Base-by-base conservation (phyloP, 35 echinoderm and acorn worm species). In the Eucidaris tribuloides region DNA sequence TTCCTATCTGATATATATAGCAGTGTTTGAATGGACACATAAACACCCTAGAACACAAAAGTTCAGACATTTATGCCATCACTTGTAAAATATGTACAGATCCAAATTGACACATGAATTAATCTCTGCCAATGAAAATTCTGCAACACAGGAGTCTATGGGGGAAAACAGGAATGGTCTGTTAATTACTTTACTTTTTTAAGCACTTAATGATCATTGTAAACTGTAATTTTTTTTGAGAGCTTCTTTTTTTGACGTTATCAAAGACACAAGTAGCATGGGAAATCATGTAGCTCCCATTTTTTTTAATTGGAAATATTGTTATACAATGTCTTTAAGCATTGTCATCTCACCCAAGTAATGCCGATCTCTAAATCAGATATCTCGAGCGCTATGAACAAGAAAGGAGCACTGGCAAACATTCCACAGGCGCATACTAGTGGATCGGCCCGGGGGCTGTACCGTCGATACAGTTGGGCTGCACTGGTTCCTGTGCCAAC, bases 391-490 rank as follows among this genome's bases (percentile, higher is more conserved):
- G 52, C 50, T 33, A 82, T 62, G 35, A 77, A 98, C 52, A 99
- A 65, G 32, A 93, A 99, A 5, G 96, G 90, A 11, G 87, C 79
- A 39, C 79, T 64, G n/a, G 79, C 18, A 2, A 99, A 42, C 56
- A 90, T 93, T 5, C 96, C 91, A 49, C 63, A 66, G 20, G 86
- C 91, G 80, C 96, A 99, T 0, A 93, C 91, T 20, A 93, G 43
- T 17, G 90, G 87, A 62, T 93, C 87, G 5, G 89, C 90, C 17
- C 42, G 34, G 2, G 81, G 82, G 34, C 89, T 98, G 48, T 61
- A 85, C 15, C 31, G 40, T 5, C 86, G 34, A 17, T 64, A 64
- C 19, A 80, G 38, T 49, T 92, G 86, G 1, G 96, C 96, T 15
- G 54, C 14, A 4, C 79, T 42, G 4, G 96, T 92, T 23, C 95